Evolutionary conservation across 2,113 vertebrate species (phyloP), one percentile per base, ranked within the genome.

Genomic region (Daphoenositta chrysoptera): DNA sequence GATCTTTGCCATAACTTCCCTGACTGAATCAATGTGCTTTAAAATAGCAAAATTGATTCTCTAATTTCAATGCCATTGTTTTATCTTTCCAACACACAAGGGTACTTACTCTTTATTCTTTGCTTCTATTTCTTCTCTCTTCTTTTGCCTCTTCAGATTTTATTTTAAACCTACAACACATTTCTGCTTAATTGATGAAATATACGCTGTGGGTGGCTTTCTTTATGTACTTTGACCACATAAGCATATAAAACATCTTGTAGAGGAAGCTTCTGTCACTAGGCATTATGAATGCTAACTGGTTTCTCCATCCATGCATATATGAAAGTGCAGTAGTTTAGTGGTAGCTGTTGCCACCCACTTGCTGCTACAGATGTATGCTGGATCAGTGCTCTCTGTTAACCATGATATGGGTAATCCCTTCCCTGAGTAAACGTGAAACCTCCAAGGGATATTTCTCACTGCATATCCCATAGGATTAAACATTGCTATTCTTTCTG

Each of bases 21-120:
- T 80, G 72, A 30, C 39, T 87, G 64, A 97, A 96, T 98, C 90
- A 97, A 95, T 94, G 83, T 66, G 66, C 85, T 97, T 97, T 95
- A 94, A 97, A 97, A 83, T 33, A 96, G 64, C 21, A 95, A 66
- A 86, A 97, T 87, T 94, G 94, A 96, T 97, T 96, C 40, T 69
- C 66, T 86, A 42, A 97, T 97, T 93, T 97, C 72, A 96, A 35
- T 91, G 68, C 11, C 45, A 39, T 94, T 97, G 83, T 95, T 97
- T 96, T 91, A 93, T 87, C 82, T 96, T 95, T 88, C 56, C 26
- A 96, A 50, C 57, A 87, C 54, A 95, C 31, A 92, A 66, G 37
- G 26, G 40, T 86, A 78, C 61, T 94, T 27, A 65, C 13, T 91
- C 73, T 90, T 92, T 96, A 51, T 60, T 90, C 23, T 76, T 93